Percentiles rank a stretch among this genome's conserved stretches.
Conservation (phyloP, 2,113 vertebrate species). For the Percina caprodes region DNA sequence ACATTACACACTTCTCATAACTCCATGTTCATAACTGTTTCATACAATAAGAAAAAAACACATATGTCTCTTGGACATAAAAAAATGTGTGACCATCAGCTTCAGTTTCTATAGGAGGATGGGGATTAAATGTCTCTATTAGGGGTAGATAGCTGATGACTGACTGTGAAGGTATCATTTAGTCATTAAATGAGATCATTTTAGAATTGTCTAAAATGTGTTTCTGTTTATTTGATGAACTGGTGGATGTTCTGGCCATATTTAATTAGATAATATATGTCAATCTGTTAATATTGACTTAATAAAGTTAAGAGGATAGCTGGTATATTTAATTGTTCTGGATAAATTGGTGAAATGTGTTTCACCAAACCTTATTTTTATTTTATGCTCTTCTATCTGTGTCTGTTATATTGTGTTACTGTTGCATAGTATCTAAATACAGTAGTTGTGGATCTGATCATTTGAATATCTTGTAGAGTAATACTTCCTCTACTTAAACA, state of each 20-base stretch:
- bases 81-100: conserved; percentile 11
- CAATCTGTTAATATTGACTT: neutral
- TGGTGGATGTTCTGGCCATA: neutral
- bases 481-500: neutral
- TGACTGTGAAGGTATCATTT: neutral
- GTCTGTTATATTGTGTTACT: neutral
- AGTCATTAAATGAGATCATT: neutral
- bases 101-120: neutral
- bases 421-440: too few relatives aligned
- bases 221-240: neutral
- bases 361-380: too few relatives aligned
- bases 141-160: neutral
- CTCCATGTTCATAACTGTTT: conserved; percentile 35
- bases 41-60: conserved; percentile 3
- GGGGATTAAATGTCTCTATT: neutral
- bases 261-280: neutral
- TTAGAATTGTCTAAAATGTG: neutral
- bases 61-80: neutral
- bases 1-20: conserved; percentile 59
- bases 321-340: neutral
- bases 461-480: neutral
- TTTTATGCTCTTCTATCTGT: neutral
- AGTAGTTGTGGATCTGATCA: neutral
- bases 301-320: neutral
- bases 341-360: neutral